Conservation (phyloP, 2,888 invertebrate species). For the Polia nebulosa region DNA sequence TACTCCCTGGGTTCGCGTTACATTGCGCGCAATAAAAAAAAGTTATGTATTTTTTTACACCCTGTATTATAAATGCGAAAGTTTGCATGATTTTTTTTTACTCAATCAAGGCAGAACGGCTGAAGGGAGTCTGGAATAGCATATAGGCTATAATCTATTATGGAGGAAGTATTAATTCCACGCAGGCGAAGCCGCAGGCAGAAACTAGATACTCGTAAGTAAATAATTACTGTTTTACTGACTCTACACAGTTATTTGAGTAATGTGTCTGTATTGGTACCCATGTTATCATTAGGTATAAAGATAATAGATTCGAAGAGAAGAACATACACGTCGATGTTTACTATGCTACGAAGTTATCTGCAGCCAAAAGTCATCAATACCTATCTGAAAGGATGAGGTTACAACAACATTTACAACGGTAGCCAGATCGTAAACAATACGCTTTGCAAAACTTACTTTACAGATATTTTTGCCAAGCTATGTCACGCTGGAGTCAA, state of each 20-base stretch:
- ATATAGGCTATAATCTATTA: no score
- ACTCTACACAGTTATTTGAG: slow-evolving; percentile 3
- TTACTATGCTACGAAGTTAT: slow-evolving; percentile 15
- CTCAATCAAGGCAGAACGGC: no score
- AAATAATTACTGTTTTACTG: neutral
- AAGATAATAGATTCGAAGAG: slow-evolving; percentile 1
- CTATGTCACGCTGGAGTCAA: no score
- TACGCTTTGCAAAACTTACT: neutral
- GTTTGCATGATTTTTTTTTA: no score
- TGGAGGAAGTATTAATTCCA: no score
- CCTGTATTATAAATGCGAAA: no score
- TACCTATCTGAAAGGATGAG: slow-evolving; percentile 4
- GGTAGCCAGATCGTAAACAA: neutral
- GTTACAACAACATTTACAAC: slow-evolving; percentile 7
- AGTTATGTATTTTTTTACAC: no score
- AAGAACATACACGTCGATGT: neutral
- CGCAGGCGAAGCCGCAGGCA: no score
- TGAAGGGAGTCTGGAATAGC: no score
- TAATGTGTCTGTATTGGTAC: neutral
- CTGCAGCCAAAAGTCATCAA: slow-evolving; percentile 23
- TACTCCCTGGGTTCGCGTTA: no score
- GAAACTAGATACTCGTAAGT: no score
- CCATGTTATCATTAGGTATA: slow-evolving; percentile 5
- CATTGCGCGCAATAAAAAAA: no score
- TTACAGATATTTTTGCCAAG: neutral